Evolutionary conservation across 2,113 vertebrate species (phyloP), one percentile per base, ranked within the genome.

Genomic region (Bufo gargarizans): DNA sequence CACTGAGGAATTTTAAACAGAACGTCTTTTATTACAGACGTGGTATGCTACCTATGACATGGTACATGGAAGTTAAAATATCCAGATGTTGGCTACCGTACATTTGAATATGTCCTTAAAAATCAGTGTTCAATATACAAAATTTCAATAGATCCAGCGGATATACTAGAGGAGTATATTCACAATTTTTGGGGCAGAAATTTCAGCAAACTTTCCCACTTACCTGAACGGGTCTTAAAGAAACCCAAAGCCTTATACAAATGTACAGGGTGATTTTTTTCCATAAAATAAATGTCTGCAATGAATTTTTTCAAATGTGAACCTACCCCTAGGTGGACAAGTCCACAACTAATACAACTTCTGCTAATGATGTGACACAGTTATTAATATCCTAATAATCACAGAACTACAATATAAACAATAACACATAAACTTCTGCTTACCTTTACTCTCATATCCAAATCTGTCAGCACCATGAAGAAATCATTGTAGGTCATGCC

Each of bases 401-500:
- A n/a, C 11, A 22, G 13, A 67, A 49, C 3, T 45, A 45, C 5
- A 45, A 45, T 45, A 45, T 47, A 72, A 45, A 45, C 8, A 45
- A 13, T 72, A 22, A 69, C 45, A 45, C 0, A 47, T 13, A 74
- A 17, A 74, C 14, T 47, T 10, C 7, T 71, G 3, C 80, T 56
- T 90, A 99, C 98, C 97, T 99, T 98, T 88, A 96, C 96, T 89
- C 95, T 97, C 94, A 98, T 97, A 92, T 99, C 98, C 6, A 93
- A 93, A 80, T 99, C 98, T 0, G 97, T 98, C 88, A 99, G 93
- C 59, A 98, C 96, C 97, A 99, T 98, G 93, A 97, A 97, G 95
- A 99, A 99, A 89, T 99, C 97, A 83, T 97, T 96, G 53, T 97
- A 95, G n/a, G 93, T 97, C 97, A 99, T 99, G 53, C 97, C 94